These are phyloP conservation scores for Chloromyia formosa DNA, from an alignment of 2,888 invertebrate species.

Conservation along the genomic window DNA sequence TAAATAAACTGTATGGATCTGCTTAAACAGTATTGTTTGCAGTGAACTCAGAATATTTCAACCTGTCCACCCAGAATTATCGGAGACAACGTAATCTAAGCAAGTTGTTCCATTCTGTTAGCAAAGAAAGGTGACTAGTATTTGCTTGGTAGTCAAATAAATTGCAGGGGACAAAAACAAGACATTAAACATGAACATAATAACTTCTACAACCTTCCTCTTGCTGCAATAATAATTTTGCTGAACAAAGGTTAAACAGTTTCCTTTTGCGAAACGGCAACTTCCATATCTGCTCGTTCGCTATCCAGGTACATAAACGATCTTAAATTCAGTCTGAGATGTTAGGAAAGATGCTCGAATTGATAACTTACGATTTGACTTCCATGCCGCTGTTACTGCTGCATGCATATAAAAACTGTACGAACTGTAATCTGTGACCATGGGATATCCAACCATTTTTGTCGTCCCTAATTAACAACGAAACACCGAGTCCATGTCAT, in stretches of 20 bases:
- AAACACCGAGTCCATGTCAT: not conserved
- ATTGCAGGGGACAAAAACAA: constrained; percentile 7
- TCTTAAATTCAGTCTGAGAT: not conserved
- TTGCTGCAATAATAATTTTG: constrained; percentile 24
- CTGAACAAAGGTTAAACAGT: constrained; percentile 14
- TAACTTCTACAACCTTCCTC: constrained; percentile 17
- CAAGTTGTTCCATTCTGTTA: not conserved
- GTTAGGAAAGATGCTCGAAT: not conserved
- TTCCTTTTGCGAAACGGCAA: constrained; percentile 25
- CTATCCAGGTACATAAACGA: not conserved
- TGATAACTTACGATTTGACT: not conserved
- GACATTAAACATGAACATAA: constrained; percentile 31
- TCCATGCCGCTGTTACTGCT: too few species aligned
- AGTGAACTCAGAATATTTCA: too few species aligned
- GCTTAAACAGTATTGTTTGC: too few species aligned
- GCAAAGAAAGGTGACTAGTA: not conserved
- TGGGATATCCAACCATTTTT: constrained; percentile 15
- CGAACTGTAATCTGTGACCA: not conserved
- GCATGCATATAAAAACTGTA: not conserved
- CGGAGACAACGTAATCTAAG: too few species aligned
- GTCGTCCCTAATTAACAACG: constrained; percentile 34
- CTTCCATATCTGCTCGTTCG: not conserved
- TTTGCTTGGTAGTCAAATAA: constrained; percentile 8
- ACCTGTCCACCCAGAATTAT: too few species aligned
- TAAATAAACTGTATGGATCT: too few species aligned